phyloP scores from a whole-genome alignment of 1,140 invertebrate species.

The Drosophila yakuba region DNA sequence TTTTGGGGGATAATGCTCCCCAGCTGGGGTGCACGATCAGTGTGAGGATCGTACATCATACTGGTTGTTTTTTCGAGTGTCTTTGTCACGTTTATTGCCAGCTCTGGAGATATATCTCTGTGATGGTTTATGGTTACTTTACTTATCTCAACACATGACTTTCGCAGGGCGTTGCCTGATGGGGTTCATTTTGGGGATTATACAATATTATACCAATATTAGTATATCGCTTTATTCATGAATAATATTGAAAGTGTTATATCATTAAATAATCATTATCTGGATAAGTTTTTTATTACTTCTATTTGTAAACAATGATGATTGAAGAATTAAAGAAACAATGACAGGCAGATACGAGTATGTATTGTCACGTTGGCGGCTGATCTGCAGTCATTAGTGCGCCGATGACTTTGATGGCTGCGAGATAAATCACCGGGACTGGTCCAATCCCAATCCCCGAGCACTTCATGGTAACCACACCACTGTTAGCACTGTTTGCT shows the following conservation, averaged over 20 bases:
- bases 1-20: slow-evolving; percentile 7
- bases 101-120: slow-evolving; percentile 26
- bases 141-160: slow-evolving; percentile 27
- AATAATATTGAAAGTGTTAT: slow-evolving; percentile 10
- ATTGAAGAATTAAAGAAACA: slow-evolving; percentile 1
- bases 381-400: slow-evolving; percentile 39
- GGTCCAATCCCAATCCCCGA: slow-evolving; percentile 9
- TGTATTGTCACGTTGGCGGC: slow-evolving; percentile 9
- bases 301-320: slow-evolving; percentile 20
- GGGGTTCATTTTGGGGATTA: background rate
- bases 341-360: slow-evolving; percentile 9
- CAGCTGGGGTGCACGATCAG: slow-evolving; percentile 29
- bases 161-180: slow-evolving; percentile 7
- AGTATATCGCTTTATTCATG: slow-evolving; percentile 2
- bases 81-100: slow-evolving; percentile 37
- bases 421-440: slow-evolving; percentile 12
- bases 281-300: background rate
- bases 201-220: background rate
- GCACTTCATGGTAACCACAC: slow-evolving; percentile 6
- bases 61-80: slow-evolving; percentile 26
- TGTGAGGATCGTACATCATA: slow-evolving; percentile 42
- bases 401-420: slow-evolving; percentile 19
- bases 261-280: too few relatives aligned
- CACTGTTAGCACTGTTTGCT: slow-evolving; percentile 19
- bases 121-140: slow-evolving; percentile 25